These are phyloP conservation scores for Aldrovandia affinis DNA, from an alignment of 2,797 vertebrate genomes.

Conservation along the genomic window DNA sequence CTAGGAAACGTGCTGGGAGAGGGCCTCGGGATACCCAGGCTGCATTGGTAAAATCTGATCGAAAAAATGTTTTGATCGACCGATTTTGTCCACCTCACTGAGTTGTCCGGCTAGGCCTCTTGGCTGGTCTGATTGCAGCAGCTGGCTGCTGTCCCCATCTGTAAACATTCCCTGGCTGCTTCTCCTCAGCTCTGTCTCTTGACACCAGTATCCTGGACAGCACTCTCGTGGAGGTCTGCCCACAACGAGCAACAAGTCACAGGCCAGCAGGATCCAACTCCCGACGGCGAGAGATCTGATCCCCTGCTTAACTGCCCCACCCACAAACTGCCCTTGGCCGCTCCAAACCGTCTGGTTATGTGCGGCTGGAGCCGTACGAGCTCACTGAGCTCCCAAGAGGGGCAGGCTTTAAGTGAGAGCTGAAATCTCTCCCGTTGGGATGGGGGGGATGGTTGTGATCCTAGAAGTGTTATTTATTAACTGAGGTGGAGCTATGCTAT, in stretches of 20 bases:
- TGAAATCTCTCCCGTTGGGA: slow-evolving; percentile 8
- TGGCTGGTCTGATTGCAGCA: not conserved
- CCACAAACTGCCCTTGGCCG: not conserved
- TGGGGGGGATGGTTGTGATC: not conserved
- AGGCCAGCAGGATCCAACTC: not conserved
- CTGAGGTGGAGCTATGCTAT: not conserved
- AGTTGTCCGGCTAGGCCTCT: slow-evolving; percentile 36
- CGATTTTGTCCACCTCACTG: slow-evolving; percentile 19
- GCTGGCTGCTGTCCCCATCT: slow-evolving; percentile 50
- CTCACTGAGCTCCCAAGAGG: not conserved
- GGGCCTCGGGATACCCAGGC: too few species aligned
- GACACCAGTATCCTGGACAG: slow-evolving; percentile 16
- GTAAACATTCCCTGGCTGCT: not conserved
- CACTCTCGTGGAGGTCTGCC: slow-evolving; percentile 28
- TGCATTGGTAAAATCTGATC: slow-evolving; percentile 1
- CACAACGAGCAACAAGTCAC: not conserved
- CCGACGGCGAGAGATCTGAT: not conserved
- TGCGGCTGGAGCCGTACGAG: not conserved
- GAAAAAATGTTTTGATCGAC: too few species aligned
- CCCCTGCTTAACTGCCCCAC: slow-evolving; percentile 30
- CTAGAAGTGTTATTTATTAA: slow-evolving; percentile 1
- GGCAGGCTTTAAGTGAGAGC: not conserved
- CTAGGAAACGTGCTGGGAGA: too few species aligned
- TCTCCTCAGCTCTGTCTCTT: slow-evolving; percentile 22
- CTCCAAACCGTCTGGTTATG: slow-evolving; percentile 20